Evolutionary conservation across 1,140 invertebrate species (phyloP), one percentile per base, ranked within the genome.

Genomic region (Drosophila bocqueti): DNA sequence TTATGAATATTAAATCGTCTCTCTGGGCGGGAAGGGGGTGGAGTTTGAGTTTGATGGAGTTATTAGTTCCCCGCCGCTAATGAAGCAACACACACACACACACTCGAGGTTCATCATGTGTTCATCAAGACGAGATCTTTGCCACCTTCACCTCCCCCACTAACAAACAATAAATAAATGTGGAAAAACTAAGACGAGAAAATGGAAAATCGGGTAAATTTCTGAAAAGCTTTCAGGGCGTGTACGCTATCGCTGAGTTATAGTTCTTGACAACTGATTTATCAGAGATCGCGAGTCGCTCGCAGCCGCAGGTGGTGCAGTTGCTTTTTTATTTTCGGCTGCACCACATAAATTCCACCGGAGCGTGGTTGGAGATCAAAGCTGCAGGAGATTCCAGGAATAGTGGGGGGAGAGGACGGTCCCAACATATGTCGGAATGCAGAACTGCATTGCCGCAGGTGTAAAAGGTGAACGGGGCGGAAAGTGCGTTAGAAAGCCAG

Each of bases 91-190:
- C 45, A 26, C 63, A 75, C 46, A 73, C 67, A 59, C n/a, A n/a
- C n/a, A n/a, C n/a, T 38, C 42, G 45, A 59, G 66, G 67, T 76
- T 64, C 63, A 57, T 63, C 60, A 61, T 78, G 63, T 52, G 54
- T 59, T 65, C 62, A 46, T 79, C 50, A 66, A 60, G 72, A 45
- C 26, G 13, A 46, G 57, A 60, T 64, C 62, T 75, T 55, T 67
- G 47, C 50, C 79, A 87, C 76, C 79, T 74, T 67, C 67, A 29
- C 6, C 5, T 11, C 26, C 49, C 26, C 26, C 26, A 52, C 9
- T 81, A 83, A 81, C 84, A 89, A 89, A 78, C 78, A 83, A 79
- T 81, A 83, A 83, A 81, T 80, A 79, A 82, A 74, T 63, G 67
- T 34, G 40, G 40, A 79, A 84, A 58, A 59, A 66, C 46, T 54